Percentiles rank a stretch among this genome's conserved stretches.
Evolutionary conservation across 2,113 vertebrate genomes (phyloP).

Genomic region (Loxodonta africana): DNA sequence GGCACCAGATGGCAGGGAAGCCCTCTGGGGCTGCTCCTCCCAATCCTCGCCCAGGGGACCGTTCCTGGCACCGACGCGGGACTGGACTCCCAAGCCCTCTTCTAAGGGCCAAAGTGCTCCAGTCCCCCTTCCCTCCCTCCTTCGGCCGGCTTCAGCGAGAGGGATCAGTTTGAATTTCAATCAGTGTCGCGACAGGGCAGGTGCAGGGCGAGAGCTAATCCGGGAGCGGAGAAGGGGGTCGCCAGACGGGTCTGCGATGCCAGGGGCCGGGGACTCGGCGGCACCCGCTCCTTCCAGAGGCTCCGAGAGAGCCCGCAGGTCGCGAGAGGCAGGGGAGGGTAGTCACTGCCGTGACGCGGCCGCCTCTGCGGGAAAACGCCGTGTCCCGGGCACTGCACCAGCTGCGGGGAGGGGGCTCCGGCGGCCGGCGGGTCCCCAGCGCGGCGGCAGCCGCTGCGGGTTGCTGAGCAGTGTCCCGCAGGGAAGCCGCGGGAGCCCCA

Average conservation of each 20-base stretch:
- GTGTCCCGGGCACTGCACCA: slow-evolving; percentile 85
- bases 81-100: slow-evolving; percentile 26
- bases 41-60: not conserved
- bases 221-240: not conserved
- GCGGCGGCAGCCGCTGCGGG: not conserved
- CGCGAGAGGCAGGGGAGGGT: slow-evolving; percentile 71
- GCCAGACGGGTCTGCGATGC: not conserved
- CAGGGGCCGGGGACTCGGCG: slow-evolving; percentile 41
- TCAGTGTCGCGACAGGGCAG: slow-evolving; percentile 48
- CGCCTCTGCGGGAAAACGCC: slow-evolving; percentile 84
- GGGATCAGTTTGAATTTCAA: slow-evolving; percentile 32
- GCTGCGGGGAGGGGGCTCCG: slow-evolving; percentile 66
- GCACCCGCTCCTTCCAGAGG: slow-evolving; percentile 17
- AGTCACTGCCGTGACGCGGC: slow-evolving; percentile 77
- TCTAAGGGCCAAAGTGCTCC: slow-evolving; percentile 7
- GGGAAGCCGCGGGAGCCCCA: slow-evolving; percentile 53
- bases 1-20: slow-evolving; percentile 64
- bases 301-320: slow-evolving; percentile 68
- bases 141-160: not conserved
- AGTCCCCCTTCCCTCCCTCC: not conserved
- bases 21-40: slow-evolving; percentile 41
- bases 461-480: slow-evolving; percentile 32
- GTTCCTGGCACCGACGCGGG: not conserved
- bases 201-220: not conserved
- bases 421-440: not conserved